Base-by-base conservation (phyloP, 2,113 vertebrate genomes). In the Microcebus jonahi region DNA sequence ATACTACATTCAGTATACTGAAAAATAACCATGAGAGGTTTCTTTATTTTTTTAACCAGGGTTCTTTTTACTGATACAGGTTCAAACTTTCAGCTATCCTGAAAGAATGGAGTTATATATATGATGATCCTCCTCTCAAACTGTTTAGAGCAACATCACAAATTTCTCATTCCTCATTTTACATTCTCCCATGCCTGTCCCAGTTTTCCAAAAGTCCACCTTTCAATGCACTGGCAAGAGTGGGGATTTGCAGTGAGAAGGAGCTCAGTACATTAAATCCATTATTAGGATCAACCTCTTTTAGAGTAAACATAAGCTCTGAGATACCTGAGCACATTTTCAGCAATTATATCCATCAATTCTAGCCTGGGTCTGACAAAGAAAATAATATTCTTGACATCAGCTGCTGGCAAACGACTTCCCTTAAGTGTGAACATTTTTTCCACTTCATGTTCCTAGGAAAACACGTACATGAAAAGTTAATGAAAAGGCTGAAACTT, bases 351-450 rank as follows among this genome's bases (percentile, higher is more conserved):
- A 97, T 99, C 99, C 99, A 99, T 99, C 85, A 99, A 98, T 98
- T 99, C 99, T 95, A 99, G 98, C 93, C 98, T 98, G 36, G 99
- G 99, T 95, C 99, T 98, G 45, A 99, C 99, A 95, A 99, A 99
- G 97, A 99, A 99, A 93, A 99, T 99, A 34, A 99, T 98, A 67
- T 99, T 99, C 98, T 99, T 99, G 97, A 99, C 99, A 15, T 99
- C 99, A 0, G 99, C 99, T 77, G 99, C 53, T 0, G 99, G 99
- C 75, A 99, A 99, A 42, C 99, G 99, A 63, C 99, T 99, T 21
- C 98, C 98, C 98, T 99, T 99, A 14, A 99, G 99, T 0, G 99
- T 99, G 97, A 99, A 99, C 99, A 99, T 99, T 98, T 99, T 99
- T 88, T 99, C 99, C 97, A 99, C 99, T 97, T 99, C 99, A 98